Percentiles rank a stretch among this genome's conserved stretches.
Conservation (phyloP, 2,113 vertebrate species). For the Tragulus kanchil region DNA sequence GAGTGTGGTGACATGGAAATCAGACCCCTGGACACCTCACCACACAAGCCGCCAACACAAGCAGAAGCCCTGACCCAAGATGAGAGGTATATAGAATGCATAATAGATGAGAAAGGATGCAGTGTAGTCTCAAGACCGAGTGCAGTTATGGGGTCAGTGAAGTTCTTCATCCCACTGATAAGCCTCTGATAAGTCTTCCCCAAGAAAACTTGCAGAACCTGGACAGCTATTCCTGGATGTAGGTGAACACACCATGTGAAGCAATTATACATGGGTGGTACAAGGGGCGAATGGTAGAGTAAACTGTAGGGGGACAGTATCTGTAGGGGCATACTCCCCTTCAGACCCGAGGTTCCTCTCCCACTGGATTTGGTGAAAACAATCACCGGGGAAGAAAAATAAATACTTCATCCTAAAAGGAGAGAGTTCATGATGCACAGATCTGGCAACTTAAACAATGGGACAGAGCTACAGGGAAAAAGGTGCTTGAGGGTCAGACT, state of each 20-base stretch:
- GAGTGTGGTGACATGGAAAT: neutral
- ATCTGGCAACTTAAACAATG: neutral
- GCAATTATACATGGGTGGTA: neutral
- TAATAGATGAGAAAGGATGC: neutral
- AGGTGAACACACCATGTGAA: neutral
- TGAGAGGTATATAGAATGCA: neutral
- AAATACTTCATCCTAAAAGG: neutral
- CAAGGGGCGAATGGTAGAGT: neutral
- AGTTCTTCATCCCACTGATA: neutral
- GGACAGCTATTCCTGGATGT: neutral
- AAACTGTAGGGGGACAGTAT: neutral
- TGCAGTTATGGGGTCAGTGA: fast-evolving
- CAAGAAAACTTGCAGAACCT: neutral
- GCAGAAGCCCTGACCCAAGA: neutral
- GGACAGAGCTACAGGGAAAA: neutral
- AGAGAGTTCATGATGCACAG: neutral
- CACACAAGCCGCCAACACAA: neutral
- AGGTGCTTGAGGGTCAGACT: neutral
- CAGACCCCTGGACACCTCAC: neutral
- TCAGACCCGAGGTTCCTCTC: neutral
- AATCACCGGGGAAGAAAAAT: too few species aligned
- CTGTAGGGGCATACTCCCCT: too few species aligned
- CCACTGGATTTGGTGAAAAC: too few species aligned
- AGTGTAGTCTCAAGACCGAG: neutral
- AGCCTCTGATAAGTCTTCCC: neutral